Base-by-base conservation (phyloP, 2,113 vertebrate genomes). In the Grus americana region DNA sequence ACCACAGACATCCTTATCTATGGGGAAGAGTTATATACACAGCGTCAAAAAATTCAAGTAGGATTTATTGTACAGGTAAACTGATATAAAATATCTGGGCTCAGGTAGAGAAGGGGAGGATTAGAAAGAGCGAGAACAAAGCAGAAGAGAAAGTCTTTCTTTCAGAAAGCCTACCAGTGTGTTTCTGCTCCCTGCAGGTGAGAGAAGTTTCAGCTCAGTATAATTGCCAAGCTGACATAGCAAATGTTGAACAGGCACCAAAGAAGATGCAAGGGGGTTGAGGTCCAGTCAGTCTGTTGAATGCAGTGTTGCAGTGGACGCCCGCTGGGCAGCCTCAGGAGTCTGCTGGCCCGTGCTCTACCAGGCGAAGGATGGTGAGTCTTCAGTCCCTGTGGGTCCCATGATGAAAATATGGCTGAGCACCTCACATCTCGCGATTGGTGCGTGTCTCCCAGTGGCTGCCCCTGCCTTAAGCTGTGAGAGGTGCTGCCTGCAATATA, bases 41-140 rank as follows among this genome's bases (percentile, higher is more conserved):
- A 80, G 72, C 86, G 84, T 92, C 86, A 92, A 94, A 96, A 94
- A 91, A 91, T 97, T 97, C 96, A 97, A 96, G 97, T 90, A 96
- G 78, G 62, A 66, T 82, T 94, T 88, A 88, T 81, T 67, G 44
- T 61, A 50, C 63, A 86, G 88, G 92, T 96, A 96, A 95, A 94
- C 93, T 80, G 54, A 18, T 63, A 62, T 79, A 79, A 88, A 95
- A 86, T 86, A 67, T 65, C 42, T 83, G 81, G 70, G 32, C 49
- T 93, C 83, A 95, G 55, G 58, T 63, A 87, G 83, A 91, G 72
- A 88, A 68, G 90, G 32, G 55, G 34, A 89, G 27, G 19, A 34
- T 82, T 57, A 76, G 49, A 93, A 93, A 90, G 74, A 42, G 78
- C 3, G 7, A 70, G 42, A 85, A 58, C 21, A 74, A 93, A 92